Conservation (phyloP, 2,888 invertebrate genomes). For the Lacanobia wlatinum region DNA sequence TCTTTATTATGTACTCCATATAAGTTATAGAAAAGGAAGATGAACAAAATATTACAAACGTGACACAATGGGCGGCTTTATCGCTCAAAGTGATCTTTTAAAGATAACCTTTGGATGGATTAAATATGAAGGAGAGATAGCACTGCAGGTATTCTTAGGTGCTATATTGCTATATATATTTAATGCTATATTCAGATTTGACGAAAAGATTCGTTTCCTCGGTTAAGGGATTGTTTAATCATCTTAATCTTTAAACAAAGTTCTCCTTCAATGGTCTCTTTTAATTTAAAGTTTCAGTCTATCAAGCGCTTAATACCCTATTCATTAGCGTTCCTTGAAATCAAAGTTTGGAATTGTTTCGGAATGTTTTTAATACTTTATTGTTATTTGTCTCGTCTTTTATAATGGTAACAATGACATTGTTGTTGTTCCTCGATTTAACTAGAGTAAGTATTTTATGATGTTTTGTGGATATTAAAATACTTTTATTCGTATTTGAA, state of each 20-base stretch:
- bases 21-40: no score
- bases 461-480: no score
- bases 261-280: neutral
- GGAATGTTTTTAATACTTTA: neutral
- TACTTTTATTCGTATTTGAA: no score
- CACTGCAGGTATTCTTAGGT: no score
- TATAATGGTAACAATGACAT: neutral
- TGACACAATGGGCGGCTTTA: no score
- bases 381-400: neutral
- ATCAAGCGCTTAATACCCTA: neutral
- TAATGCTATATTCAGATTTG: neutral
- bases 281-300: neutral
- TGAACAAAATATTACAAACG: no score
- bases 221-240: neutral
- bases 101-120: no score
- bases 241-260: neutral
- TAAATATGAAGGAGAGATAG: no score
- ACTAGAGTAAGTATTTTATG: neutral
- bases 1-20: no score
- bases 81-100: no score
- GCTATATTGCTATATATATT: neutral
- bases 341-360: neutral
- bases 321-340: neutral
- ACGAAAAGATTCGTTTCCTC: neutral
- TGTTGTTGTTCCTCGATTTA: slow-evolving; percentile 4